Percentiles rank a stretch among this genome's conserved stretches.
phyloP scores from a whole-genome alignment of 2,888 invertebrate genomes.

The Bruchidius siliquastri region DNA sequence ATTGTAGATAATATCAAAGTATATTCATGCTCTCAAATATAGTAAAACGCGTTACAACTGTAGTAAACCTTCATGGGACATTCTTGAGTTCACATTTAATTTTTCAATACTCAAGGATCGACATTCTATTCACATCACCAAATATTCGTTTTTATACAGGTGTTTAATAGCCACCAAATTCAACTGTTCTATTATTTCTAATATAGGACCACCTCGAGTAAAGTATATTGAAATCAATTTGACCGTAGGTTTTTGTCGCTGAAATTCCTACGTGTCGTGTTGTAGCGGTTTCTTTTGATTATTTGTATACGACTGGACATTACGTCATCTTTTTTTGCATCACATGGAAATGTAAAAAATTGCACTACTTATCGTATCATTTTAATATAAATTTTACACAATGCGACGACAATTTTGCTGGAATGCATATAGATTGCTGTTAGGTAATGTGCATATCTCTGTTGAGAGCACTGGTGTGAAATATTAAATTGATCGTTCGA shows the following conservation, averaged over 20 bases:
- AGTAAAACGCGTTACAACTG: too few species aligned
- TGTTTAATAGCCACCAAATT: neutral
- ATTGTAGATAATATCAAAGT: too few species aligned
- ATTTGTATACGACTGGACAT: neutral
- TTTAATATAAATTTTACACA: neutral
- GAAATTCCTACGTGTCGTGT: neutral
- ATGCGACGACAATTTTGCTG: neutral
- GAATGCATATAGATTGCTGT: neutral
- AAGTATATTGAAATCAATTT: neutral
- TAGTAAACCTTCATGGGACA: too few species aligned
- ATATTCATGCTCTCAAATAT: too few species aligned
- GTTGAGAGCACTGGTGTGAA: neutral
- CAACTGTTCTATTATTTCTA: neutral
- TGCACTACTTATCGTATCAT: neutral
- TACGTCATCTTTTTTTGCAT: neutral
- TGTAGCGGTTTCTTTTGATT: neutral
- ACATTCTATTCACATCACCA: too few species aligned
- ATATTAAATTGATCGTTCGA: neutral
- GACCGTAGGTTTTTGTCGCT: neutral
- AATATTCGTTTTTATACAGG: too few species aligned
- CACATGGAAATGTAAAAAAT: neutral
- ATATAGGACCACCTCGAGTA: neutral
- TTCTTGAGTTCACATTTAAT: too few species aligned
- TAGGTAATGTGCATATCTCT: neutral
- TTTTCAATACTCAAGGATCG: too few species aligned